Percentiles rank a stretch among this genome's conserved stretches.
These are phyloP conservation scores for Sakesphorus luctuosus DNA, from an alignment of 2,113 vertebrate genomes.

Conservation along the genomic window DNA sequence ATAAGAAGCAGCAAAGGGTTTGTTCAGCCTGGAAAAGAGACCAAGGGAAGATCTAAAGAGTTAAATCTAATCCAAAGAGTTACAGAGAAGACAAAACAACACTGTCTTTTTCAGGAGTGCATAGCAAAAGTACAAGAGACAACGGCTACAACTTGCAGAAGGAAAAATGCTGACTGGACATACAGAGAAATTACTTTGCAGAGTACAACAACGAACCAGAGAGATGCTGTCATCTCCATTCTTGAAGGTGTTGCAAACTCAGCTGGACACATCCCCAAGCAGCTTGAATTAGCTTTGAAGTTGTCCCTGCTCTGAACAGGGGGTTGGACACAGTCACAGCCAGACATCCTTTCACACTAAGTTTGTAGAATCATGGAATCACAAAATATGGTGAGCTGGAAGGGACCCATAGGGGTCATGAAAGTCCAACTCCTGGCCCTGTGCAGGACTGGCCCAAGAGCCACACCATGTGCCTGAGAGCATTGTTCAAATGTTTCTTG, in stretches of 20 bases:
- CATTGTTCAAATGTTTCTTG: neutral
- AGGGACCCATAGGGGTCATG: neutral
- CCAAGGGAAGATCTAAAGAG: neutral
- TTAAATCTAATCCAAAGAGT: neutral
- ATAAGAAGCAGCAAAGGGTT: neutral
- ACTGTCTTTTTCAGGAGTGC: neutral
- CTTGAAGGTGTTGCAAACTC: neutral
- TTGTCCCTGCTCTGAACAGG: neutral
- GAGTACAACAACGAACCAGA: neutral
- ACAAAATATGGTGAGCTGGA: neutral
- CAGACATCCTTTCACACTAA: neutral
- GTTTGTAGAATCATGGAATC: neutral
- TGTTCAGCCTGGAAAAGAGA: neutral
- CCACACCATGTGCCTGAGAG: neutral
- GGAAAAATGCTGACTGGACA: neutral
- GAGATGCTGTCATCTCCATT: neutral
- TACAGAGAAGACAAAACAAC: neutral
- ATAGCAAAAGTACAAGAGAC: neutral
- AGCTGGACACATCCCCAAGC: neutral
- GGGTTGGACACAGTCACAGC: neutral
- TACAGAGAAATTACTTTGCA: neutral
- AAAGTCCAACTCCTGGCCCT: neutral
- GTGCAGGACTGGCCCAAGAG: neutral
- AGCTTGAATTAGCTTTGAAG: neutral
- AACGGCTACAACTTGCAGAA: accelerated